These are phyloP conservation scores for Panthera uncia DNA, from an alignment of 2,113 vertebrate species.

Conservation along the genomic window DNA sequence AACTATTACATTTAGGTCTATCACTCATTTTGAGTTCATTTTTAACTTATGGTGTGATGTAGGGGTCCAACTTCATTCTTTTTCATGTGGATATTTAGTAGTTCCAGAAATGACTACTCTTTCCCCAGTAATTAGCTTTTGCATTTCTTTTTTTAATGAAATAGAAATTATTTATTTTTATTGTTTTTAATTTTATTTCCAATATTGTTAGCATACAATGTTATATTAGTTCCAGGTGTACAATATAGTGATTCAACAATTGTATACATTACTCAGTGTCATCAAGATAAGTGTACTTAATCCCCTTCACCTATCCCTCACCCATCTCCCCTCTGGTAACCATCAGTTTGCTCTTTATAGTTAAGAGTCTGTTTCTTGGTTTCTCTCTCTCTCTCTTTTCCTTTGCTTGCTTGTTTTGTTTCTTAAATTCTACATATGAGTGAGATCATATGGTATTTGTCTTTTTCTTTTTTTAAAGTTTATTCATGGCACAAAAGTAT, in stretches of 20 bases:
- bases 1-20: not conserved
- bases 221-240: not conserved
- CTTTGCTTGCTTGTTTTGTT: not conserved
- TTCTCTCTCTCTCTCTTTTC: not conserved
- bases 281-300: not conserved
- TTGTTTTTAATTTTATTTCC: not conserved
- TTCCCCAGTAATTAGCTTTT: not conserved
- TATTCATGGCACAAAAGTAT: slow-evolving; percentile 38
- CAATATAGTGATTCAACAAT: not conserved
- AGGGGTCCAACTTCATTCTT: not conserved
- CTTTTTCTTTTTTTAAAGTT: not conserved
- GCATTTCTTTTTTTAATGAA: not conserved
- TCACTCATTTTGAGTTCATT: not conserved
- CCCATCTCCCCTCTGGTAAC: not conserved
- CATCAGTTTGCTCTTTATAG: not conserved
- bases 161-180: not conserved
- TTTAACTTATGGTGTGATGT: not conserved
- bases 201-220: not conserved
- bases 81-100: not conserved
- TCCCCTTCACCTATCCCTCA: not conserved
- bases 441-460: not conserved
- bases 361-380: not conserved
- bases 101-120: not conserved
- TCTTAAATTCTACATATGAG: not conserved
- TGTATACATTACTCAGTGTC: not conserved